Evolutionary conservation across 30 jellyfish, hydroid and myxozoan species (phyloP).

Genomic region (Catostylus mosaicus): DNA sequence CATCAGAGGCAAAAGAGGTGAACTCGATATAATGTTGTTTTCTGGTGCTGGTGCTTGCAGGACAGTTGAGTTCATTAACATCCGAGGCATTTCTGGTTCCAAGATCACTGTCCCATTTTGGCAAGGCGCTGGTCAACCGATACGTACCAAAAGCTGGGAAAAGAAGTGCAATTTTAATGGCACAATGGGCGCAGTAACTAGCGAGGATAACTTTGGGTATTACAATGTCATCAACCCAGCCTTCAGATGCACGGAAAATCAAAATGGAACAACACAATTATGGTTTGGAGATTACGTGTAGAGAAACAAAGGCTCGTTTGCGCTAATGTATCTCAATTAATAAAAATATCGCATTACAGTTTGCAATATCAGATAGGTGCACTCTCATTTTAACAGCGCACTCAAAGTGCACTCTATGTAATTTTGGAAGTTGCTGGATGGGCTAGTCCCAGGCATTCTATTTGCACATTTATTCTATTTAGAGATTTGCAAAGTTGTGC

Average conservation of each 20-base stretch:
- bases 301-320: too few species aligned
- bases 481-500: too few species aligned
- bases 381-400: too few species aligned
- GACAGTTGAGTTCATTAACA: not conserved
- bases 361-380: too few species aligned
- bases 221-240: not conserved
- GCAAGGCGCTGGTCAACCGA: not conserved
- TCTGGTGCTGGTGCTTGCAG: not conserved
- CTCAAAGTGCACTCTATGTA: too few species aligned
- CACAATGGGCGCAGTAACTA: not conserved
- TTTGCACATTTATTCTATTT: too few species aligned
- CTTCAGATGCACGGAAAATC: conserved; percentile 18
- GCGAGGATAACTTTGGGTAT: conserved; percentile 19
- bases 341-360: too few species aligned
- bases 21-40: not conserved
- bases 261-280: not conserved
- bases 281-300: conserved; percentile 8
- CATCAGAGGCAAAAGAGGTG: not conserved
- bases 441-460: too few species aligned
- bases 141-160: not conserved
- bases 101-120: not conserved
- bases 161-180: not conserved
- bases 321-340: too few species aligned
- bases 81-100: not conserved
- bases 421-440: too few species aligned